Evolutionary conservation across 2,113 vertebrate genomes (phyloP).

Genomic region (Dasyurus viverrinus): DNA sequence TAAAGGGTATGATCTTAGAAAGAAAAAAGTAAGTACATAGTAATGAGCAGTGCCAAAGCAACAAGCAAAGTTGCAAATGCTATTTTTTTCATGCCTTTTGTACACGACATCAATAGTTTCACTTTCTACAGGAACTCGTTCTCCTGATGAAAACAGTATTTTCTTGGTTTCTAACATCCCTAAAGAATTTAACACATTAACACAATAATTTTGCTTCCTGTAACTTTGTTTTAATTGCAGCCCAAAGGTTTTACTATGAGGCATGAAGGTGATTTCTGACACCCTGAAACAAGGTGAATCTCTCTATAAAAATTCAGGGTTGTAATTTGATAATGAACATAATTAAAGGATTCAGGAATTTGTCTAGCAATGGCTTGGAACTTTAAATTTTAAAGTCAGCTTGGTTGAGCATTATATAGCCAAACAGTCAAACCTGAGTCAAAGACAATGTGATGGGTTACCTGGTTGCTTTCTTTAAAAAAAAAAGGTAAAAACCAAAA

Average conservation of each 20-base stretch:
- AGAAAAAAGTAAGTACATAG: slow-evolving; percentile 39
- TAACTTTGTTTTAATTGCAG: slow-evolving; percentile 23
- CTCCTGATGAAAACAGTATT: slow-evolving; percentile 23
- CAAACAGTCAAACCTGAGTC: background rate
- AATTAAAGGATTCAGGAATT: slow-evolving; percentile 42
- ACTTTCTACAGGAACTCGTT: slow-evolving; percentile 58
- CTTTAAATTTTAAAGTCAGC: background rate
- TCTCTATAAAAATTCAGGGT: slow-evolving; percentile 9
- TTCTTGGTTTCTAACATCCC: slow-evolving; percentile 33
- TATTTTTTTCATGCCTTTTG: slow-evolving; percentile 16
- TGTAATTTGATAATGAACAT: slow-evolving; percentile 21
- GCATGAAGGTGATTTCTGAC: slow-evolving; percentile 25
- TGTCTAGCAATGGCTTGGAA: slow-evolving; percentile 19
- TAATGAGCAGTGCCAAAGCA: slow-evolving; percentile 61
- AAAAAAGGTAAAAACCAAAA: too few species aligned
- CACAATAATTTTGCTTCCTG: slow-evolving; percentile 45
- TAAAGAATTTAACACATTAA: slow-evolving; percentile 20
- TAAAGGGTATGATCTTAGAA: slow-evolving; percentile 67
- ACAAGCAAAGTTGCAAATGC: slow-evolving; percentile 36
- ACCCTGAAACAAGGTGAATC: slow-evolving; percentile 11
- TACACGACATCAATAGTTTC: slow-evolving; percentile 39
- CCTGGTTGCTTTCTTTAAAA: background rate
- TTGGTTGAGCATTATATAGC: background rate
- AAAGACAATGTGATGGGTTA: slow-evolving; percentile 8
- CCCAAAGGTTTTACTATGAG: slow-evolving; percentile 26